Evolutionary conservation across 2,113 vertebrate species (phyloP).

Genomic region (Rhinopomastus cyanomelas): DNA sequence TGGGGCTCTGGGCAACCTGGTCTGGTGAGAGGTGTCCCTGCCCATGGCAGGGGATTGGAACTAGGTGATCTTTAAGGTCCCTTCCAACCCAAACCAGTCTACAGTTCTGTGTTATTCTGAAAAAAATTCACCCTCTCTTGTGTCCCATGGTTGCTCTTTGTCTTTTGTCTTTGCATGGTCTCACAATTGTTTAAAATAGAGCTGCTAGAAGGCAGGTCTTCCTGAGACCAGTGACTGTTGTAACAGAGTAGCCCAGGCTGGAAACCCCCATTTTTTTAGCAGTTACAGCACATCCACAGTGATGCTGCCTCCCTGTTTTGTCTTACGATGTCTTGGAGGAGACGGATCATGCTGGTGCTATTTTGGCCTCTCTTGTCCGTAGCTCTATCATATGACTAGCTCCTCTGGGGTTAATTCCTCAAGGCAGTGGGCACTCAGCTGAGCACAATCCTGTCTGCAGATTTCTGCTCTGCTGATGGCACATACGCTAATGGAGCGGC

Average conservation of each 20-base stretch:
- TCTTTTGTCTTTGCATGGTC: not conserved
- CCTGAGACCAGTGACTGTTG: not conserved
- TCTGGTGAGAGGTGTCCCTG: too few relatives aligned
- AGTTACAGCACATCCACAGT: not conserved
- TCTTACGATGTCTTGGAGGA: not conserved
- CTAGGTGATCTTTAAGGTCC: too few relatives aligned
- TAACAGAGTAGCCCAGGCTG: not conserved
- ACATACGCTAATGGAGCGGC: not conserved
- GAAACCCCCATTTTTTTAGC: not conserved
- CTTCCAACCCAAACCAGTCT: not conserved
- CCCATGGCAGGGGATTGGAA: too few relatives aligned
- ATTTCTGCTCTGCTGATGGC: conserved; percentile 7
- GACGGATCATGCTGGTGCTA: not conserved
- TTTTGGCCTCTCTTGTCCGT: not conserved
- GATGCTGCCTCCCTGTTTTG: not conserved
- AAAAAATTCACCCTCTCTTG: not conserved
- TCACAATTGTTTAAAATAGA: not conserved
- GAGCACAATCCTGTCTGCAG: not conserved
- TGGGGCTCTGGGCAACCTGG: too few relatives aligned
- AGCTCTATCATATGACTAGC: not conserved
- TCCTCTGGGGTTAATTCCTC: not conserved
- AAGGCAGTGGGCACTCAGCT: not conserved
- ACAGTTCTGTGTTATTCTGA: not conserved
- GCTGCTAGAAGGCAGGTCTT: not conserved
- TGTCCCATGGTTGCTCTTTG: not conserved